Evolutionary conservation across 2,113 vertebrate species (phyloP).

Genomic region (Lutjanus erythropterus): DNA sequence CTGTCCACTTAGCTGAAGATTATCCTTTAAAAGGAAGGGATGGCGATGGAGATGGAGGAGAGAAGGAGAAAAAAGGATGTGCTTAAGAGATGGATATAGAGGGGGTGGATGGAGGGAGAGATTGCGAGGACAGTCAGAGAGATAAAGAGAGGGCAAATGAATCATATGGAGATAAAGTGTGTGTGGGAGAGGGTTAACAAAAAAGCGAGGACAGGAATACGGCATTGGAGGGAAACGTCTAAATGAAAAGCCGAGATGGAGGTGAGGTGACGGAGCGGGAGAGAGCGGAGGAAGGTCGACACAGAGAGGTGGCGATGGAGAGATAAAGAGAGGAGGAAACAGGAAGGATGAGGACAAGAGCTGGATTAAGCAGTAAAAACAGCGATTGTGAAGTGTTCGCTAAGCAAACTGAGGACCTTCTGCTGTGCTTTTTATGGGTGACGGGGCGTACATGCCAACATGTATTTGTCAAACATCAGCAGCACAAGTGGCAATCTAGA

Average conservation of each 20-base stretch:
- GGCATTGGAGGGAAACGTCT: slow-evolving; percentile 50
- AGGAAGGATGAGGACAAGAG: slow-evolving; percentile 77
- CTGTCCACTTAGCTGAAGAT: slow-evolving; percentile 80
- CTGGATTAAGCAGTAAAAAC: slow-evolving; percentile 78
- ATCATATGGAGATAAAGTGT: slow-evolving; percentile 67
- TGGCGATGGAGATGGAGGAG: slow-evolving; percentile 62
- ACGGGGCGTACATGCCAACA: background rate
- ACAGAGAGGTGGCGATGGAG: slow-evolving; percentile 66
- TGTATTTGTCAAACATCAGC: slow-evolving; percentile 15
- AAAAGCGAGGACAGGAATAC: slow-evolving; percentile 59
- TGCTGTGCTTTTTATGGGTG: slow-evolving; percentile 39
- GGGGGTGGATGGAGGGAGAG: slow-evolving; percentile 63
- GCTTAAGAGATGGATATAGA: slow-evolving; percentile 70
- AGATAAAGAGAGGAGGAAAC: slow-evolving; percentile 73
- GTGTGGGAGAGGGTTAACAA: slow-evolving; percentile 70
- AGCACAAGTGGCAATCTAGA: background rate
- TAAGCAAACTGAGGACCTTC: slow-evolving; percentile 37
- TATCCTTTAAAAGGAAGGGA: slow-evolving; percentile 81
- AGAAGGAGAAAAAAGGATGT: slow-evolving; percentile 72
- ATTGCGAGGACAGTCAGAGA: slow-evolving; percentile 60
- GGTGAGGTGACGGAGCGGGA: slow-evolving; percentile 45
- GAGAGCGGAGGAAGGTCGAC: slow-evolving; percentile 52
- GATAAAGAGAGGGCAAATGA: slow-evolving; percentile 65
- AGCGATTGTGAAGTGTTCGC: slow-evolving; percentile 60
- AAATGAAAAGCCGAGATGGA: slow-evolving; percentile 58